Evolutionary conservation across 1,140 invertebrate genomes (phyloP).

Genomic region (Drosophila persimilis): DNA sequence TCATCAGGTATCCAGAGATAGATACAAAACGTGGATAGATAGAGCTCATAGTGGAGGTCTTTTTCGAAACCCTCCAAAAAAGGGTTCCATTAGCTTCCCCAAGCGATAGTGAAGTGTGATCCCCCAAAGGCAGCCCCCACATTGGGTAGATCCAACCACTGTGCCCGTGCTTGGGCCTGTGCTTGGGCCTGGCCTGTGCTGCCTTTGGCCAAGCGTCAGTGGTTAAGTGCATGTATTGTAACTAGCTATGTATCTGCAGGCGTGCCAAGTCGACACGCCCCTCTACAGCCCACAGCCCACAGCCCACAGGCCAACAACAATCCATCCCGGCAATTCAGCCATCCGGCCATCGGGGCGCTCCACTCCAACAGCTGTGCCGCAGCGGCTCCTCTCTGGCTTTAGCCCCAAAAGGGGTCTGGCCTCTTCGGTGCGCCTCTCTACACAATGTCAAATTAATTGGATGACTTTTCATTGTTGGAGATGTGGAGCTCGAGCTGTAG

Average conservation of each 20-base stretch:
- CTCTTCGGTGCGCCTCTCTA: slow-evolving; percentile 30
- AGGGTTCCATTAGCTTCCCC: too few relatives aligned
- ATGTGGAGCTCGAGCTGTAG: slow-evolving; percentile 23
- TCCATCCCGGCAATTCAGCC: slow-evolving; percentile 22
- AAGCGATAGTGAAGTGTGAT: too few relatives aligned
- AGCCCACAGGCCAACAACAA: neutral
- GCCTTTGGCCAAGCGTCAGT: slow-evolving; percentile 38
- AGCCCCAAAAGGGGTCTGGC: neutral
- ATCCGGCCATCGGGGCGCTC: slow-evolving; percentile 23
- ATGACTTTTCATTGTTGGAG: slow-evolving; percentile 65
- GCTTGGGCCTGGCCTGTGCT: slow-evolving; percentile 8
- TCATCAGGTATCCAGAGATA: too few relatives aligned
- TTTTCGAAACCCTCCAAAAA: too few relatives aligned
- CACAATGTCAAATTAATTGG: slow-evolving; percentile 79
- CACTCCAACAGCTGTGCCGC: slow-evolving; percentile 53
- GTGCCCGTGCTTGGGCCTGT: too few relatives aligned
- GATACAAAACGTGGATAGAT: too few relatives aligned
- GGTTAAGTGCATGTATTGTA: slow-evolving; percentile 64
- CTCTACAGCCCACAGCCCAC: slow-evolving; percentile 7
- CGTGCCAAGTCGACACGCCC: slow-evolving; percentile 54
- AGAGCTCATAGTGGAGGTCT: too few relatives aligned
- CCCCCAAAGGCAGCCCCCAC: too few relatives aligned
- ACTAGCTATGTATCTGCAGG: slow-evolving; percentile 64
- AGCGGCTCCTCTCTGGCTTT: neutral
- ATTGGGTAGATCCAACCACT: too few relatives aligned